Evolutionary conservation across 64 coral and sea anemone genomes (phyloP).

Genomic region (Montipora cactus): DNA sequence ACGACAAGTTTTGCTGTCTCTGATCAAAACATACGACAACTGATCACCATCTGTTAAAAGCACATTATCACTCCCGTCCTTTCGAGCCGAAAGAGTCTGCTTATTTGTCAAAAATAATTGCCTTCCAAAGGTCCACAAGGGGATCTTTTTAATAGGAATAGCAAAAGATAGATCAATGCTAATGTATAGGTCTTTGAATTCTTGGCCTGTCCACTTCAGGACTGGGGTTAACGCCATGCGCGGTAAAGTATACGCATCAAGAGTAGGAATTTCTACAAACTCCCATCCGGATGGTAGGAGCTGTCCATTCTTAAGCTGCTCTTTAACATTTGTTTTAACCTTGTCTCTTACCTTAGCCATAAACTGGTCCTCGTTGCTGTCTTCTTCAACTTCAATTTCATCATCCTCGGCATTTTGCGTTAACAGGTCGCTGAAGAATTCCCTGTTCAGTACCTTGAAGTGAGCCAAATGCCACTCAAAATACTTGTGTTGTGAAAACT

Average conservation of each 20-base stretch:
- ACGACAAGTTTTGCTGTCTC: background rate
- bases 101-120: background rate
- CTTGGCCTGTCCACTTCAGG: background rate
- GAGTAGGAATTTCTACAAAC: background rate
- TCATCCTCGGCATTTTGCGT: background rate
- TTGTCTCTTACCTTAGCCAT: background rate
- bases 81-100: background rate
- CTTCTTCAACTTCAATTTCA: background rate
- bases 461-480: background rate
- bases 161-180: slow-evolving; percentile 7
- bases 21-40: background rate
- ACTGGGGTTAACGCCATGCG: background rate
- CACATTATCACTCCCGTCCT: background rate
- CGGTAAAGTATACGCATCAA: background rate
- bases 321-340: background rate
- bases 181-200: slow-evolving; percentile 4
- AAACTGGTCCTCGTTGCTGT: background rate
- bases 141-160: slow-evolving; percentile 5
- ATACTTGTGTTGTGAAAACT: slow-evolving; percentile 16
- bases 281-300: background rate
- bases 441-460: background rate
- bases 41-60: background rate
- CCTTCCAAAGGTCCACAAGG: background rate
- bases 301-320: slow-evolving; percentile 11
- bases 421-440: background rate